These are phyloP conservation scores for Hartigia nigra DNA, from an alignment of 2,888 invertebrate genomes.

Conservation along the genomic window DNA sequence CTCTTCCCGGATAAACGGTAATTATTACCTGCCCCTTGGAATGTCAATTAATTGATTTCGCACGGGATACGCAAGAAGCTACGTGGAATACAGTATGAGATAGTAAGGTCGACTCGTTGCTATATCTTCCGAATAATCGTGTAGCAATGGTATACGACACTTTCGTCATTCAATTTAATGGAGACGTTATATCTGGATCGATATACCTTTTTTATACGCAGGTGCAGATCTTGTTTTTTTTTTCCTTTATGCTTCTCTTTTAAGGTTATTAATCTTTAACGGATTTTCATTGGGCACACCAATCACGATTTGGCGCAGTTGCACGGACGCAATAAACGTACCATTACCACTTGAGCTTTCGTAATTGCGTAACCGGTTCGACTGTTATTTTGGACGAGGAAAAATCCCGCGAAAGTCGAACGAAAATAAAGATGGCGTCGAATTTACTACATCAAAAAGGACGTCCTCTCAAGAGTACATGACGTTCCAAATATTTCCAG, in stretches of 20 bases:
- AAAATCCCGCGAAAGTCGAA: background rate
- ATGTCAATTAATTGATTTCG: background rate
- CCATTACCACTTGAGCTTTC: background rate
- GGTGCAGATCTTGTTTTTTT: background rate
- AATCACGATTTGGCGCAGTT: background rate
- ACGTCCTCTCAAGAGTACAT: background rate
- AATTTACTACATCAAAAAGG: background rate
- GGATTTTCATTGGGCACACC: background rate
- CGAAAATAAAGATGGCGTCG: background rate
- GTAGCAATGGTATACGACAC: background rate
- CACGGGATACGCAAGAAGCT: background rate
- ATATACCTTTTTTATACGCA: background rate
- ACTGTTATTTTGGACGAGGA: background rate
- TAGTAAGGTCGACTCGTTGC: background rate
- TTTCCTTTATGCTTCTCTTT: background rate
- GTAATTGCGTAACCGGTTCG: background rate
- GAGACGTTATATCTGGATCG: background rate
- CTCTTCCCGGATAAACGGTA: constrained; percentile 1
- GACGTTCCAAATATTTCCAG: background rate
- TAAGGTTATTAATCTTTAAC: background rate
- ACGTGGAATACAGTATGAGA: background rate
- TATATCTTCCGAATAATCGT: background rate
- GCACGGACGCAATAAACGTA: background rate
- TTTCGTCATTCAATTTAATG: background rate
- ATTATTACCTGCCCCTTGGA: background rate